Base-by-base conservation (phyloP, 2,888 invertebrate genomes). In the Dryobota labecula region DNA sequence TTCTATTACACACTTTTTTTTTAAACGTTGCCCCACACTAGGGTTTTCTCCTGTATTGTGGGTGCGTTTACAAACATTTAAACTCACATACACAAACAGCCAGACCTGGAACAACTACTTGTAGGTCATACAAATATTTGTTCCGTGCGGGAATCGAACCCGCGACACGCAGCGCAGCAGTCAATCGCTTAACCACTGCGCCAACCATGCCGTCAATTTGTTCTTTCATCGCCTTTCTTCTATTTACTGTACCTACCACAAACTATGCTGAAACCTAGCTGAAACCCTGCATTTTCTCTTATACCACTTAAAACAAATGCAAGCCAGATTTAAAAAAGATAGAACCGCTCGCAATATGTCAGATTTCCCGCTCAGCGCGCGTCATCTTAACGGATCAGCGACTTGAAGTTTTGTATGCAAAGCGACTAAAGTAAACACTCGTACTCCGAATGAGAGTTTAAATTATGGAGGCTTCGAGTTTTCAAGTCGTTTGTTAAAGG, bases 311-410 rank as follows among this genome's bases (percentile, higher is more conserved):
- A 70, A 80, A 56, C 38, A 76, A 82, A 73, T 73, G 43, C 57
- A 66, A 61, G 68, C 6, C 38, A 57, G 63, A 75, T 71, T 66
- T 63, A 49, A 56, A 70, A 73, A 76, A 68, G 20, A 43, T 61
- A 33, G n/a, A 49, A 36, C 11, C 38, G 1, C 5, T 27, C 51
- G 82, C 56, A 65, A 68, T 78, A 74, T 76, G 78, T 84, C 86
- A 82, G 79, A 79, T 84, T 84, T 74, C 58, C 70, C 68, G 76
- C 77, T 63, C 60, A 51, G 71, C 58, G 43, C n/a, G 15, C 61
- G 76, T 76, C 80, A 70, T 78, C 78, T 76, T 83, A 76, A 63
- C 74, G 82, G 79, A 69, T 79, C 77, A 84, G 70, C 38, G 45
- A 73, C 58, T 43, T 49, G 45, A 45, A 82, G 65, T 66, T 76